Percentiles rank a stretch among this genome's conserved stretches.
phyloP scores from a whole-genome alignment of 1,140 invertebrate genomes.

The Epicauta chinensis region DNA sequence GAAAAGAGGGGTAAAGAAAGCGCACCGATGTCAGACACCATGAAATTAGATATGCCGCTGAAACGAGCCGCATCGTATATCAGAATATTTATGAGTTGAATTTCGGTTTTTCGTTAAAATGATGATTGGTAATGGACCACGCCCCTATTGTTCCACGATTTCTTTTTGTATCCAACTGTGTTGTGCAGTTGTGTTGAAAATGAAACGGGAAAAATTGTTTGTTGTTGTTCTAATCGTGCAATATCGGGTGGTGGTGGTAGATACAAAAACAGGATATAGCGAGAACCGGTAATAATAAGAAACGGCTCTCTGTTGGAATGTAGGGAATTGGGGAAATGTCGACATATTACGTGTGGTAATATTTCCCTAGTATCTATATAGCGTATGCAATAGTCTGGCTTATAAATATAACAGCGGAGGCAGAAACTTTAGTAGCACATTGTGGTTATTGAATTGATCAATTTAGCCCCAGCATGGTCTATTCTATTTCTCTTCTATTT shows the following conservation, averaged over 20 bases:
- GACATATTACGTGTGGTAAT: conserved; percentile 15
- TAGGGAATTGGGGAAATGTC: conserved; percentile 5
- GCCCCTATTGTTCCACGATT: too few species aligned
- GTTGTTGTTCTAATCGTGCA: too few species aligned
- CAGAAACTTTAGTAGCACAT: conserved; percentile 40
- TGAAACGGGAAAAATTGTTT: too few species aligned
- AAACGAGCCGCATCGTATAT: conserved; percentile 31
- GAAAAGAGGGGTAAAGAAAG: conserved; percentile 27
- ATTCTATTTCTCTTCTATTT: conserved; percentile 24
- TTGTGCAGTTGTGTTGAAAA: too few species aligned
- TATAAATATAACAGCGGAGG: conserved; percentile 40
- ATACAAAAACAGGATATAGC: too few species aligned
- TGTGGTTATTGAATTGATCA: conserved; percentile 45
- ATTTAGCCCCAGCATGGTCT: conserved; percentile 40
- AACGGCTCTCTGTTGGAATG: background rate
- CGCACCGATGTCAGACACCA: conserved; percentile 34
- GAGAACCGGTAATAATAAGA: too few species aligned
- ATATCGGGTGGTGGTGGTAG: too few species aligned
- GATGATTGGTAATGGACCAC: too few species aligned
- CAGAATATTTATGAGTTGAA: conserved; percentile 25
- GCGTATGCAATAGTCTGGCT: conserved; percentile 23
- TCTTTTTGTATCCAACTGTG: too few species aligned
- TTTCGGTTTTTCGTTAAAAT: too few species aligned
- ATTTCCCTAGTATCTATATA: conserved; percentile 7
- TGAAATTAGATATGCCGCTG: conserved; percentile 35